A percentile compares a stretch with the other conserved stretches of the same genome.
These are phyloP conservation scores for Holcopasites calliopsidis DNA, from an alignment of 1,140 invertebrate species.

Conservation along the genomic window DNA sequence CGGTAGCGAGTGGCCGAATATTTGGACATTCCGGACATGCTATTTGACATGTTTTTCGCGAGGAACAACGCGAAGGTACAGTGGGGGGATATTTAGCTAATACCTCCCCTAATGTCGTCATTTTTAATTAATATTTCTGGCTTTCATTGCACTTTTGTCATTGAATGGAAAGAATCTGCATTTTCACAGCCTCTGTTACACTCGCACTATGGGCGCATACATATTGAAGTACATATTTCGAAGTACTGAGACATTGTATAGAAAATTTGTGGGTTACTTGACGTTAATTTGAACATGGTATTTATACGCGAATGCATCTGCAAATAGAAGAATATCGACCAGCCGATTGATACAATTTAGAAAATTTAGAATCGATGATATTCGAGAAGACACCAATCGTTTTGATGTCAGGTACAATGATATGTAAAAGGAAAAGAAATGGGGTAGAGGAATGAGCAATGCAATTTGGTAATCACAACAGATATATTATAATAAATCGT, in stretches of 20 bases:
- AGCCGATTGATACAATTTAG: no score
- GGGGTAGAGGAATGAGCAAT: slow-evolving; percentile 18
- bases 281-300: neutral
- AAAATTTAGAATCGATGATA: no score
- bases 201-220: no score
- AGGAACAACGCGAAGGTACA: slow-evolving; percentile 41
- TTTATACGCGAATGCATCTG: neutral
- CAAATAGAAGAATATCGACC: no score
- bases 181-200: no score
- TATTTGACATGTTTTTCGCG: neutral
- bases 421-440: no score
- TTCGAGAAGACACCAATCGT: no score
- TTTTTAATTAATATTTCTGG: neutral
- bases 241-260: no score
- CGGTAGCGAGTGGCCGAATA: slow-evolving; percentile 32
- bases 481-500: slow-evolving; percentile 77
- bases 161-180: no score
- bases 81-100: slow-evolving; percentile 31
- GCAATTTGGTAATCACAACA: slow-evolving; percentile 73
- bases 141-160: no score
- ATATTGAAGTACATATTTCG: no score
- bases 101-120: slow-evolving; percentile 23
- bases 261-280: neutral
- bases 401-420: no score
- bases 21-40: slow-evolving; percentile 36